A percentile compares a stretch with the other conserved stretches of the same genome.
Evolutionary conservation across 2,888 invertebrate species (phyloP).

Genomic region (Troides oblongomaculatus): DNA sequence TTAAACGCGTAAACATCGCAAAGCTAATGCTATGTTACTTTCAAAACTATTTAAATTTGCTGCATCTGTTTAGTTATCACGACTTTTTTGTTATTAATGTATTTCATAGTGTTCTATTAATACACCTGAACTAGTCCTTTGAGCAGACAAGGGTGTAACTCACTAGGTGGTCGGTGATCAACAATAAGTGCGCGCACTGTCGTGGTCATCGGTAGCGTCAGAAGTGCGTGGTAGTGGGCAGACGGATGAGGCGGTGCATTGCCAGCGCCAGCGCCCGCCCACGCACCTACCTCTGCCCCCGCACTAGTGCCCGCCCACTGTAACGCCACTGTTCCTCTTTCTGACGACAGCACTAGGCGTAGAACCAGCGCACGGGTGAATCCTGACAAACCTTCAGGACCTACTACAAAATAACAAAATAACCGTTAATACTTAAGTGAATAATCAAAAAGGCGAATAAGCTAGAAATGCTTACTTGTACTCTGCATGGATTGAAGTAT

Average conservation of each 20-base stretch:
- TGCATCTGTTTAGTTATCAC: too few species aligned
- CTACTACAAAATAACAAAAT: slow-evolving; percentile 34
- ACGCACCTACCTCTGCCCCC: slow-evolving; percentile 71
- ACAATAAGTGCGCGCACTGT: slow-evolving; percentile 87
- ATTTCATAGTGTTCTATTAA: too few species aligned
- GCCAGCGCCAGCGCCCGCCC: slow-evolving; percentile 79
- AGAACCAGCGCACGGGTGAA: slow-evolving; percentile 92
- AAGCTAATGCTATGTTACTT: too few species aligned
- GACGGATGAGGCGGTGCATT: slow-evolving; percentile 77
- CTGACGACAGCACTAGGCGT: slow-evolving; percentile 91
- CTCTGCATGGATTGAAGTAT: slow-evolving; percentile 82
- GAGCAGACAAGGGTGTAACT: slow-evolving; percentile 33
- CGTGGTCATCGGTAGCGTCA: slow-evolving; percentile 87
- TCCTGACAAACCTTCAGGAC: slow-evolving; percentile 85
- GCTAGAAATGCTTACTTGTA: slow-evolving; percentile 48
- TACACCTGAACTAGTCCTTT: background rate
- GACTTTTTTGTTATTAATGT: too few species aligned
- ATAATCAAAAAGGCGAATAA: background rate
- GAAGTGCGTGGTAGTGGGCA: slow-evolving; percentile 83
- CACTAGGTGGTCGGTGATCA: slow-evolving; percentile 69
- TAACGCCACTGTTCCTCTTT: slow-evolving; percentile 89
- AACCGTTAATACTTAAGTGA: background rate
- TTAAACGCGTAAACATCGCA: too few species aligned
- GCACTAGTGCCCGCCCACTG: slow-evolving; percentile 57
- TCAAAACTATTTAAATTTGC: too few species aligned